These are phyloP conservation scores for Oreohelix idahoensis DNA, from an alignment of 1,140 invertebrate genomes.

Conservation along the genomic window DNA sequence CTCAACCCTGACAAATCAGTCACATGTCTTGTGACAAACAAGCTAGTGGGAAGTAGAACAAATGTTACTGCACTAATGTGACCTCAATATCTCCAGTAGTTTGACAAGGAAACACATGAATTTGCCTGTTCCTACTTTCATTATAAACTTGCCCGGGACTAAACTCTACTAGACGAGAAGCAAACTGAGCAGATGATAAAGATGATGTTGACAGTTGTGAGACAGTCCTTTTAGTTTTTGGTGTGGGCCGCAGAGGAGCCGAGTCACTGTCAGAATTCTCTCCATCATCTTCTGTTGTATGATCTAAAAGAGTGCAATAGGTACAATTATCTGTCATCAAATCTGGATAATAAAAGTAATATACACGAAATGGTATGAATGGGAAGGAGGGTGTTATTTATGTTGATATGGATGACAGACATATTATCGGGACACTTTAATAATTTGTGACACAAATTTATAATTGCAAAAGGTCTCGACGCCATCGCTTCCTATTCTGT, in stretches of 20 bases:
- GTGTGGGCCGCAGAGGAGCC: not conserved
- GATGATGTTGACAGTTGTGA: slow-evolving; percentile 14
- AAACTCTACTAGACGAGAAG: slow-evolving; percentile 42
- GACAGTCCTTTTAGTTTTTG: slow-evolving; percentile 2
- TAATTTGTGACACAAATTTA: no score
- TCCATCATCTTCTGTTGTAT: not conserved
- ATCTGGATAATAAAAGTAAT: no score
- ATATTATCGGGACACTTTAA: no score
- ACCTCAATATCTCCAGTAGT: slow-evolving; percentile 52
- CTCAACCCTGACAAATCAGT: no score
- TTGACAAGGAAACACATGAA: slow-evolving; percentile 56
- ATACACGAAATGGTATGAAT: no score
- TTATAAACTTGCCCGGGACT: slow-evolving; percentile 57
- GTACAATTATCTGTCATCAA: no score
- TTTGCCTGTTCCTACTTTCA: slow-evolving; percentile 55
- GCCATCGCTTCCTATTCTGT: no score
- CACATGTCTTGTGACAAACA: no score
- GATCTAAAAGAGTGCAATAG: not conserved
- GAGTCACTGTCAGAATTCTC: slow-evolving; percentile 25
- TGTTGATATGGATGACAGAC: no score
- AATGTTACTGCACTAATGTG: slow-evolving; percentile 34
- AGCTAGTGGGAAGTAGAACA: no score
- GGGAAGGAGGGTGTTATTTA: no score
- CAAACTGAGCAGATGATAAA: slow-evolving; percentile 3
- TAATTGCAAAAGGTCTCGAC: no score